Evolutionary conservation across 2,888 invertebrate genomes (phyloP).

Genomic region (Crossocerus cetratus): DNA sequence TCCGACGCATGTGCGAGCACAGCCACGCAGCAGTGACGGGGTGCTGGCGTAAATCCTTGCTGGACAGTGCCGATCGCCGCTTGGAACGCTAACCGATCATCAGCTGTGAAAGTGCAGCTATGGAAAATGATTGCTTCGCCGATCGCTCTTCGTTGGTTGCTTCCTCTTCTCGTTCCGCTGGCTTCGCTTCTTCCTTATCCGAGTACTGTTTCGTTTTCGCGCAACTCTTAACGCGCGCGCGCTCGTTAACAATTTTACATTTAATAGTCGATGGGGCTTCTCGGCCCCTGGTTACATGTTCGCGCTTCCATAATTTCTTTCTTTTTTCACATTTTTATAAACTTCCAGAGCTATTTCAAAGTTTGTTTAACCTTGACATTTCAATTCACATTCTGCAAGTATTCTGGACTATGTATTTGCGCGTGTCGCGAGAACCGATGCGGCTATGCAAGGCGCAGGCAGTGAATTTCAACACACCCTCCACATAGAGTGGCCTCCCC

Average conservation of each 20-base stretch:
- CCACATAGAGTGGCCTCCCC: too few species aligned
- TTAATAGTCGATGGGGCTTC: not conserved
- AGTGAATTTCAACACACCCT: too few species aligned
- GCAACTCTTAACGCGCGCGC: conserved; percentile 35
- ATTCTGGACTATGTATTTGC: too few species aligned
- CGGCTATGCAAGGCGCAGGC: too few species aligned
- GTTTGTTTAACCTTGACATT: too few species aligned
- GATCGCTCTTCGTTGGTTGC: conserved; percentile 19
- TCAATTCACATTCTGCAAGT: too few species aligned
- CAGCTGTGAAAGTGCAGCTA: conserved; percentile 68
- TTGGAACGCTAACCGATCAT: conserved; percentile 66
- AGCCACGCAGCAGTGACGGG: conserved; percentile 13
- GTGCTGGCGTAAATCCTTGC: conserved; percentile 59
- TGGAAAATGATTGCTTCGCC: conserved; percentile 63
- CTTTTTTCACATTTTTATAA: too few species aligned
- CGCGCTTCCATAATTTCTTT: too few species aligned
- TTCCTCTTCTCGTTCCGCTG: conserved; percentile 8
- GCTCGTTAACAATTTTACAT: conserved; percentile 35
- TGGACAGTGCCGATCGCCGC: conserved; percentile 55
- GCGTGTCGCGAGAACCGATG: too few species aligned
- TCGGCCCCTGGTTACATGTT: conserved; percentile 41
- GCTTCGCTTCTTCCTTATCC: conserved; percentile 3
- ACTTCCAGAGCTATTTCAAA: too few species aligned
- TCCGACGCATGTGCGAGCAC: conserved; percentile 11
- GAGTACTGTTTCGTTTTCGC: conserved; percentile 16